Conservation (phyloP, 2,113 vertebrate genomes). For the Dasyurus viverrinus region DNA sequence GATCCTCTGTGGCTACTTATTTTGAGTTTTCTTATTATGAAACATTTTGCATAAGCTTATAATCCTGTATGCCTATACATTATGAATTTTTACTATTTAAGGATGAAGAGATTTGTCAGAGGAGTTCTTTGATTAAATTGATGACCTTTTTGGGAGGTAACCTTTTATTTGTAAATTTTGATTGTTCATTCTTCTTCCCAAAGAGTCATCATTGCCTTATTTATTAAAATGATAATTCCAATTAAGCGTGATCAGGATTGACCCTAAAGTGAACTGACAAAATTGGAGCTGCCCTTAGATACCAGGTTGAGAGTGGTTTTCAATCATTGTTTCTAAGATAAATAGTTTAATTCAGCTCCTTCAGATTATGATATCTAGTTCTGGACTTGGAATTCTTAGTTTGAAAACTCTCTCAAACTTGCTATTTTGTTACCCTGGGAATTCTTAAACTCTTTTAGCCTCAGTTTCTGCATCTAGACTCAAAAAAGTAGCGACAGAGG, state of each 20-base stretch:
- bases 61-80: neutral
- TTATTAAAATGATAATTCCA: neutral
- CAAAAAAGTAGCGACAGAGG: too few species aligned
- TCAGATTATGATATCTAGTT: neutral
- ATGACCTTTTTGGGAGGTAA: neutral
- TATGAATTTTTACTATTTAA: neutral
- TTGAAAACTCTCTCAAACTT: neutral
- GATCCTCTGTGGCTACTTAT: neutral
- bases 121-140: neutral
- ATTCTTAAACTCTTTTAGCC: neutral
- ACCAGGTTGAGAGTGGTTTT: neutral
- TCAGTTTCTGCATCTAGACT: neutral
- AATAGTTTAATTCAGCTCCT: neutral
- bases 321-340: neutral
- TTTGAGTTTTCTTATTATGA: slow-evolving; percentile 44
- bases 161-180: neutral
- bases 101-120: neutral
- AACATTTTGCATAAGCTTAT: slow-evolving; percentile 47
- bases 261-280: neutral
- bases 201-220: neutral
- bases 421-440: neutral
- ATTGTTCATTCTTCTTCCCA: neutral
- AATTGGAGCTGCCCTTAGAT: neutral
- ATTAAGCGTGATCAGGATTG: neutral
- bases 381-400: neutral